Percentiles rank a stretch among this genome's conserved stretches.
Conservation (phyloP, 2,113 vertebrate genomes). For the Asarcornis scutulata region DNA sequence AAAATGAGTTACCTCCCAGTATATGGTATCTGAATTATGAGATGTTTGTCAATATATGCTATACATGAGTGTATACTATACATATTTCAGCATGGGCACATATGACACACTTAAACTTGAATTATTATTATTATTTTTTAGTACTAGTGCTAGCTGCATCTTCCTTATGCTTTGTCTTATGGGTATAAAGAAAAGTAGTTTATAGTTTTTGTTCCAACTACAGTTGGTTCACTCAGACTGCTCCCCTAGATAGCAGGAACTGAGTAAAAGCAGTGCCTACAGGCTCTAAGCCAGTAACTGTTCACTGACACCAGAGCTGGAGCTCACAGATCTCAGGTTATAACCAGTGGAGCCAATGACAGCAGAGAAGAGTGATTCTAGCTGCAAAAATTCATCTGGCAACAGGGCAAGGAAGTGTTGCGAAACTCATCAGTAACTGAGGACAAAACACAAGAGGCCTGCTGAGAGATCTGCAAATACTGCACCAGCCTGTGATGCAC, state of each 20-base stretch:
- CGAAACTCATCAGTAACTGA: neutral
- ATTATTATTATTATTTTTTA: neutral
- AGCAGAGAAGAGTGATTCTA: neutral
- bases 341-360: accelerated
- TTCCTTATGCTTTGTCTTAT: neutral
- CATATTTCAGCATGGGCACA: neutral
- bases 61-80: accelerated
- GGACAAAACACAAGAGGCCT: neutral
- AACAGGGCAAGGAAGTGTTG: neutral
- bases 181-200: neutral
- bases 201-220: neutral
- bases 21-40: neutral
- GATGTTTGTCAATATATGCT: accelerated
- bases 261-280: neutral
- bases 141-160: neutral
- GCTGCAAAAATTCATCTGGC: neutral
- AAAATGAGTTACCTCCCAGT: neutral
- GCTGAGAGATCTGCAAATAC: neutral
- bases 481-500: neutral
- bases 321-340: neutral
- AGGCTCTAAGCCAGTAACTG: neutral
- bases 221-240: neutral
- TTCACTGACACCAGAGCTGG: neutral
- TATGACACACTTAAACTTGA: neutral
- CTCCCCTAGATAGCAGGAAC: neutral